Evolutionary conservation across 2,797 vertebrate species (phyloP), one percentile per base, ranked within the genome.

Genomic region (Esox masquinongy): DNA sequence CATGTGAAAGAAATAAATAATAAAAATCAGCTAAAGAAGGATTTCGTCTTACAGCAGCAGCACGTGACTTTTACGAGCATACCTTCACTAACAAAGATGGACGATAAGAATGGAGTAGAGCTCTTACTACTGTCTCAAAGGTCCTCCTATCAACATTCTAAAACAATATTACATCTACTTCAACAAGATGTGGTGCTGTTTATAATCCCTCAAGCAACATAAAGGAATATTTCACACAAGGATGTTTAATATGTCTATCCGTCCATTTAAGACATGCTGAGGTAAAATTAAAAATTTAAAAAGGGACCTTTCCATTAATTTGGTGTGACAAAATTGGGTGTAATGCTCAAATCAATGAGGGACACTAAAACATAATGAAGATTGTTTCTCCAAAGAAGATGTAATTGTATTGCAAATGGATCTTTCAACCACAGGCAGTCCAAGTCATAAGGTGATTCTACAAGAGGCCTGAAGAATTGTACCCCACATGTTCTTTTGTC

Each of bases 51-150:
- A 47, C 43, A 1, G 43, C 8, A 47, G 43, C 43, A 14, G 12
- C 56, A 26, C 24, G 56, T 26, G 56, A 61, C 22, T 5, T 61
- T 61, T 61, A 61, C 12, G 56, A 24, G 22, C 22, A 22, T 12
- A 24, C 56, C 56, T 26, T 61, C 11, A n/a, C 31, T 15, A 4
- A 16, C 8, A 14, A 31, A 29, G 16, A 34, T 67, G 64, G 15
- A 72, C 78, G 75, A 59, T 4, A 50, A 39, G 59, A 73, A 67
- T 56, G 63, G 63, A 72, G 63, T 47, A 31, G 22, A 2, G 47
- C 47, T 78, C 24, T 71, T 26, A 6, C 22, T 39, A 12, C 70
- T 64, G 64, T 7, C 31, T 67, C 83, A 85, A 84, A 86, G 83
- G 83, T 68, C 29, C 64, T 2, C 19, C 64, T 2, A n/a, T 22